These are phyloP conservation scores for Papilio protenor DNA, from an alignment of 2,888 invertebrate genomes.

Conservation along the genomic window DNA sequence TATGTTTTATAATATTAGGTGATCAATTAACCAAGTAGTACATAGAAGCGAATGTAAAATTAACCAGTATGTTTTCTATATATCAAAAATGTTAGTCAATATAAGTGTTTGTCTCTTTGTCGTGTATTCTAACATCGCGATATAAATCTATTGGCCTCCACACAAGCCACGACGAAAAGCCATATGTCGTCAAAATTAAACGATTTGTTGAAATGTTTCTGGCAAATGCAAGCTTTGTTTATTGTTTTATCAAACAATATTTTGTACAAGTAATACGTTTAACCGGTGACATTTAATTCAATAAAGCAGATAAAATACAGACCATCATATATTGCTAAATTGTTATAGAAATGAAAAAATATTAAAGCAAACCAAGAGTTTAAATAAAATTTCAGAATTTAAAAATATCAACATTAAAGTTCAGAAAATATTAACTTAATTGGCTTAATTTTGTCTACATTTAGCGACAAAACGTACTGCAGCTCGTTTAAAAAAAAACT, in stretches of 20 bases:
- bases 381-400: neutral
- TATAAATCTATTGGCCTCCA: conserved; percentile 31
- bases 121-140: neutral
- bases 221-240: conserved; percentile 32
- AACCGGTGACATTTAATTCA: neutral
- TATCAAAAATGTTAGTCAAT: neutral
- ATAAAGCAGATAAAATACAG: neutral
- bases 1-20: neutral
- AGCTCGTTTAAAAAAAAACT: conserved; percentile 7
- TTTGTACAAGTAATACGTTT: neutral
- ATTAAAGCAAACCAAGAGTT: neutral
- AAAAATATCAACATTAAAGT: neutral
- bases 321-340: neutral
- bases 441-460: conserved; percentile 17
- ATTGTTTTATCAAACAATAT: conserved; percentile 16
- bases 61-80: neutral
- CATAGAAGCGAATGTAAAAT: no score
- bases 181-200: conserved; percentile 32
- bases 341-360: neutral
- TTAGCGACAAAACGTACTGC: conserved; percentile 9
- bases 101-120: neutral
- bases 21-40: no score
- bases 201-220: conserved; percentile 29
- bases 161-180: conserved; percentile 30
- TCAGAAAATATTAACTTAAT: conserved; percentile 2